Base-by-base conservation (phyloP, 2,888 invertebrate genomes). In the Empis livida region DNA sequence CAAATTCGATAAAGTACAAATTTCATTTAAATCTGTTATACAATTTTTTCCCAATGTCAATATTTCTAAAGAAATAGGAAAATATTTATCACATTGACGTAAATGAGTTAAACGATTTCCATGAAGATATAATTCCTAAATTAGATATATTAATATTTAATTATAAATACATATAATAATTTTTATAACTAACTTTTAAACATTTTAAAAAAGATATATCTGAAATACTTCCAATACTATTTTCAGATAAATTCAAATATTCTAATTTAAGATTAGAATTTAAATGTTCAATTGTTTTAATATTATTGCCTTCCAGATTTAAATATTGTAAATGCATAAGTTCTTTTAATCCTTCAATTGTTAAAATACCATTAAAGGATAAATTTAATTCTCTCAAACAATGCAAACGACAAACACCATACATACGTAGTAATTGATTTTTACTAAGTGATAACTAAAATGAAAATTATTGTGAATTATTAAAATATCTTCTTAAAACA, bases 261-360 rank as follows among this genome's bases (percentile, higher is more conserved):
- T 89, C 87, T 64, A 94, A 70, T 61, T 84, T 82, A 42, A 78
- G 73, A 64, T 89, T 92, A 56, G 82, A 79, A 61, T 85, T 84
- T 53, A 94, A 73, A 70, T 90, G 89, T 61, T 92, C 92, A 61
- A 93, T 87, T n/a, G 82, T 81, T 78, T 93, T 93, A 58, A 94
- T 87, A 61, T 85, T 91, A 71, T 94, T 94, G 52, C 87, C 88
- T 68, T 85, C 79, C 53, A 94, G 73, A 69, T 89, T 88, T 45
- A 94, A 73, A 61, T 84, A 83, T 61, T 82, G 82, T 50, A 94
- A 73, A 61, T 86, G 82, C 45, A 78, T 73, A 54, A 94, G 75
- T 50, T 91, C 89, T 65, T 88, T 88, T 13, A 93, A 72, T 10
- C 92, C 93, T 68, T 94, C 93, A 59, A 93, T 90, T 48, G 85